Conservation (phyloP, 2,888 invertebrate genomes). For the Habroteleia sp. region DNA sequence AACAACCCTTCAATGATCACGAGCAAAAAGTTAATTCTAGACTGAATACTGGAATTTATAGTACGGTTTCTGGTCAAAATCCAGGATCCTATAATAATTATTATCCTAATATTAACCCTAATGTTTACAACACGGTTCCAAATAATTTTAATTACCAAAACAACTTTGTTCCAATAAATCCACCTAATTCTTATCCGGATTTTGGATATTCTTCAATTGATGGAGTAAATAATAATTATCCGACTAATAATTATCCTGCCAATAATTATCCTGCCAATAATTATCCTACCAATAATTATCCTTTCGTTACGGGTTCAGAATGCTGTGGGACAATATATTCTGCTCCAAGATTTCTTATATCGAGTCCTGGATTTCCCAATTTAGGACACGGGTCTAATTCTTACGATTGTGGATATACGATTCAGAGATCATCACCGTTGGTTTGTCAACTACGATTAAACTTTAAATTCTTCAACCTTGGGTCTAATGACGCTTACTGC, state of each 20-base stretch:
- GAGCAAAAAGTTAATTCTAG: slow-evolving; percentile 16
- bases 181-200: slow-evolving; percentile 26
- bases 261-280: no score
- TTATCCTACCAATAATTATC: no score
- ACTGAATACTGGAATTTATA: slow-evolving; percentile 31
- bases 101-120: slow-evolving; percentile 8
- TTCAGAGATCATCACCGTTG: slow-evolving; percentile 81
- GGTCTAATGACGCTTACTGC: slow-evolving; percentile 79
- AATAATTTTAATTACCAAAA: slow-evolving; percentile 15
- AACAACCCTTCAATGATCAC: not conserved
- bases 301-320: slow-evolving; percentile 31
- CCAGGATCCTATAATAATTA: slow-evolving; percentile 29
- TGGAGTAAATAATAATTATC: slow-evolving; percentile 25
- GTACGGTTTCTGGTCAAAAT: slow-evolving; percentile 17
- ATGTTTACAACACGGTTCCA: slow-evolving; percentile 1
- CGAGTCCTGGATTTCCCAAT: slow-evolving; percentile 84
- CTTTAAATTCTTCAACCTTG: slow-evolving; percentile 83
- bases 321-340: slow-evolving; percentile 70
- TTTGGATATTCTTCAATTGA: slow-evolving; percentile 28
- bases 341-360: slow-evolving; percentile 80
- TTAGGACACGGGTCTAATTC: slow-evolving; percentile 47
- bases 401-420: slow-evolving; percentile 82
- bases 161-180: slow-evolving; percentile 31
- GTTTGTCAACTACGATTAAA: slow-evolving; percentile 83
- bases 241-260: no score